A percentile compares a stretch with the other conserved stretches of the same genome.
These are phyloP conservation scores for Drosophila phalerata DNA, from an alignment of 2,888 invertebrate genomes.

Conservation along the genomic window DNA sequence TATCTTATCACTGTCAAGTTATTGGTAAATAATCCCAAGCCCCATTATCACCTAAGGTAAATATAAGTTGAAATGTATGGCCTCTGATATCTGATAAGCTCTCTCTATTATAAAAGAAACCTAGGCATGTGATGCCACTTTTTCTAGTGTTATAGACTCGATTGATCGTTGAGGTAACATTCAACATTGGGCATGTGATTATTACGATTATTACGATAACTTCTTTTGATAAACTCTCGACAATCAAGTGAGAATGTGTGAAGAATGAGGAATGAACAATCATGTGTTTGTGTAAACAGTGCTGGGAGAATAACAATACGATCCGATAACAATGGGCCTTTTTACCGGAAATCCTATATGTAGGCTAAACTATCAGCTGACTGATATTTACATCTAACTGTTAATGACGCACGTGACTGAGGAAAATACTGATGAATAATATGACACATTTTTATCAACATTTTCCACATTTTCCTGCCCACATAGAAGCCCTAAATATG, in stretches of 20 bases:
- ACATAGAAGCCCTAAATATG: conserved; percentile 42
- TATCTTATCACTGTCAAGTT: conserved; percentile 67
- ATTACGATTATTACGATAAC: conserved; percentile 40
- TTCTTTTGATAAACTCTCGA: neutral
- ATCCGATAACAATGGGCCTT: conserved; percentile 30
- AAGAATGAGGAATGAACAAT: conserved; percentile 29
- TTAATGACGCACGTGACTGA: conserved; percentile 19
- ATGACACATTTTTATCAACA: conserved; percentile 16
- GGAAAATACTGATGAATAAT: conserved; percentile 7
- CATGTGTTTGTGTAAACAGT: conserved; percentile 45
- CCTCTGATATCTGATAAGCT: conserved; percentile 61
- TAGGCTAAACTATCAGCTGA: conserved; percentile 32
- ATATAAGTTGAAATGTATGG: conserved; percentile 44
- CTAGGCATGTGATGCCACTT: conserved; percentile 65
- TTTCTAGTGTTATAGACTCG: conserved; percentile 18
- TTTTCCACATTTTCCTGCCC: conserved; percentile 11
- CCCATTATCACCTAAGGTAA: conserved; percentile 60
- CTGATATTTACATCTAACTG: conserved; percentile 19
- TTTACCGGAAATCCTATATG: conserved; percentile 10
- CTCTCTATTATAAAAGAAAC: conserved; percentile 21
- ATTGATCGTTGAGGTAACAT: conserved; percentile 51
- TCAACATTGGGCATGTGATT: conserved; percentile 74
- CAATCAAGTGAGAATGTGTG: neutral
- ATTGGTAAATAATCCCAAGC: conserved; percentile 72
- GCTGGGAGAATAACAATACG: conserved; percentile 7